Conservation (phyloP, 1,140 invertebrate species). For the Trichonephila inaurata region DNA sequence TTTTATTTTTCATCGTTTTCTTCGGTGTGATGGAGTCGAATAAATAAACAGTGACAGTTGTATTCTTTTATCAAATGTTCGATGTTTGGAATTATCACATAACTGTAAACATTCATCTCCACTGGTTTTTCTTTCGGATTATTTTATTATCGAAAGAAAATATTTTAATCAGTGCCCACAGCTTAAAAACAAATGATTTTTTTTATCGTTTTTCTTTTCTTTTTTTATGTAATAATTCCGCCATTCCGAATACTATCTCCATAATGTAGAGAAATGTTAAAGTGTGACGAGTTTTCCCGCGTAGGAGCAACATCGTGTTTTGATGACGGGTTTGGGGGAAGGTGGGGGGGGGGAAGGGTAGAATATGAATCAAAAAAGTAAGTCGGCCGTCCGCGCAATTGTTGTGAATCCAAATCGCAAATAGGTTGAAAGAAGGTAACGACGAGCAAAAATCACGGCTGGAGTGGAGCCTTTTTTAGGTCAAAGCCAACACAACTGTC, state of each 20-base stretch:
- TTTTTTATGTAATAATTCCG: not conserved
- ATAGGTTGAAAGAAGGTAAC: conserved; percentile 55
- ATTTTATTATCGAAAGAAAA: too few relatives aligned
- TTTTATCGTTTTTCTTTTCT: not conserved
- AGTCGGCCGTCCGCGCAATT: conserved; percentile 18
- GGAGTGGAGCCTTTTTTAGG: conserved; percentile 57
- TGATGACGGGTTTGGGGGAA: not conserved
- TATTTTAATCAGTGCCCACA: too few relatives aligned
- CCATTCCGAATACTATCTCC: not conserved
- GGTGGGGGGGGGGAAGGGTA: not conserved
- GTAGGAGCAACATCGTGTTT: conserved; percentile 1
- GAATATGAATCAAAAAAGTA: not conserved
- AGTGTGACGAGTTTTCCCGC: not conserved
- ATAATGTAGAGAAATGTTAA: not conserved
- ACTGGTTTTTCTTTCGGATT: not conserved
- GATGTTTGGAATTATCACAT: not conserved
- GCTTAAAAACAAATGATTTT: too few relatives aligned
- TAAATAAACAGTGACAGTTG: too few relatives aligned
- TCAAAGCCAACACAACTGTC: conserved; percentile 51
- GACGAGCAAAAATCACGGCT: conserved; percentile 20
- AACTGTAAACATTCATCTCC: not conserved
- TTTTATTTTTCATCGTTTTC: too few relatives aligned
- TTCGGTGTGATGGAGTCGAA: too few relatives aligned
- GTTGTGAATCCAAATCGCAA: conserved; percentile 45
- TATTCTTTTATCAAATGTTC: too few relatives aligned